Percentiles rank a stretch among this genome's conserved stretches.
phyloP scores from a whole-genome alignment of 2,888 invertebrate species.

The Apodemia zela region DNA sequence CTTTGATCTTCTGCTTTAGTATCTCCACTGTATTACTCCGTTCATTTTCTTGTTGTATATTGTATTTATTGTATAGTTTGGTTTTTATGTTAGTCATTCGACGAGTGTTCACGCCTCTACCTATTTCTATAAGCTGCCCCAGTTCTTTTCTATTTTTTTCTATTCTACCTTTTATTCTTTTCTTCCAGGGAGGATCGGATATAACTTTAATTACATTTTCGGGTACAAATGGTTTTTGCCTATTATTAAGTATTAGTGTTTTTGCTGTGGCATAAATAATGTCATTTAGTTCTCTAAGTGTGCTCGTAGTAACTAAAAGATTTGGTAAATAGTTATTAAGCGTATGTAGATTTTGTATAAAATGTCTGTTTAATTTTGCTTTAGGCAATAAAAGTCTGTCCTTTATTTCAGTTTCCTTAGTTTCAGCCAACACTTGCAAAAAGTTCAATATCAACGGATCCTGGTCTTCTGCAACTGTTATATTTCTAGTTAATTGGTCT shows the following conservation, averaged over 20 bases:
- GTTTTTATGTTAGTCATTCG: no score
- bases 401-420: no score
- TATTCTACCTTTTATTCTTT: neutral
- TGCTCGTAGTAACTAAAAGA: neutral
- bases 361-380: no score
- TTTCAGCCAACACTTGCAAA: no score
- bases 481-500: neutral
- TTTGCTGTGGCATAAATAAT: no score
- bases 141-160: neutral
- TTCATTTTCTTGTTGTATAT: no score
- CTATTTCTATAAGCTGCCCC: neutral
- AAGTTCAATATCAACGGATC: neutral
- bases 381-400: no score
- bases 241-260: neutral
- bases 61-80: no score
- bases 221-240: neutral
- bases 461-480: neutral
- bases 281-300: neutral
- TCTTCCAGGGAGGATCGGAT: neutral
- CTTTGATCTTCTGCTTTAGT: no score
- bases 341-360: conserved; percentile 1
- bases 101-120: neutral
- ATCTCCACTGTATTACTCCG: no score
- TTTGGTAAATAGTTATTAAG: neutral
- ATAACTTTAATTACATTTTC: neutral